Conservation (phyloP, 2,888 invertebrate genomes). For the Drosophila mercatorum region DNA sequence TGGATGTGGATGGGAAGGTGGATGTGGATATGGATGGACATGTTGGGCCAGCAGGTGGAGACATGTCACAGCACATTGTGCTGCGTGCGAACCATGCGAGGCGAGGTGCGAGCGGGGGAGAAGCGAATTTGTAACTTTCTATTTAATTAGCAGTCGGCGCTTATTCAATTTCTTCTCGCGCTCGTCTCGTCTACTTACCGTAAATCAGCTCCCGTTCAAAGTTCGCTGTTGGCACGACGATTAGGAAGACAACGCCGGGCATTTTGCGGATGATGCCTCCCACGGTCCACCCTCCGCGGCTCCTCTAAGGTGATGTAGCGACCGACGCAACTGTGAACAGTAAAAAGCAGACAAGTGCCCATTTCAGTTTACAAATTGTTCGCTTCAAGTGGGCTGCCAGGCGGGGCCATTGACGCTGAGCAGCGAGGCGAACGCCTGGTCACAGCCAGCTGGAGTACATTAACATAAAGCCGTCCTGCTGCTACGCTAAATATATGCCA, state of each 20-base stretch:
- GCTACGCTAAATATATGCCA: constrained; percentile 4
- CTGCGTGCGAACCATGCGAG: background rate
- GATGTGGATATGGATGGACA: constrained; percentile 6
- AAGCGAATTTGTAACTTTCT: constrained; percentile 70
- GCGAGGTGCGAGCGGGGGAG: constrained; percentile 1
- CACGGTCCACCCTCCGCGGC: constrained; percentile 1
- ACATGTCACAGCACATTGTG: constrained; percentile 46
- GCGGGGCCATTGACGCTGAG: background rate
- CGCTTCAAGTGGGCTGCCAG: constrained; percentile 7
- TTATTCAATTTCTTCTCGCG: constrained; percentile 66
- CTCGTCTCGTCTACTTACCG: constrained; percentile 74
- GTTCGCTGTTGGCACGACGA: constrained; percentile 89
- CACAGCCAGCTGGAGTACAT: constrained; percentile 15
- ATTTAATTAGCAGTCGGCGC: constrained; percentile 70
- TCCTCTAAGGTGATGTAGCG: constrained; percentile 1
- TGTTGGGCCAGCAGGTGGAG: constrained; percentile 26
- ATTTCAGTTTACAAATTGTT: constrained; percentile 62
- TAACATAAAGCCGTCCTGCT: constrained; percentile 32
- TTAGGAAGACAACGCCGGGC: constrained; percentile 89
- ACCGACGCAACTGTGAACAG: constrained; percentile 36
- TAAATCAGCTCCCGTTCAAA: constrained; percentile 86
- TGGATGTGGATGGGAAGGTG: background rate
- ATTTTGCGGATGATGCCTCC: constrained; percentile 76
- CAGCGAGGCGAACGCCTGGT: constrained; percentile 2
- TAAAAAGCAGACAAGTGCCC: constrained; percentile 47